Conservation (phyloP, 2,888 invertebrate genomes). For the Sarcophaga caerulescens region DNA sequence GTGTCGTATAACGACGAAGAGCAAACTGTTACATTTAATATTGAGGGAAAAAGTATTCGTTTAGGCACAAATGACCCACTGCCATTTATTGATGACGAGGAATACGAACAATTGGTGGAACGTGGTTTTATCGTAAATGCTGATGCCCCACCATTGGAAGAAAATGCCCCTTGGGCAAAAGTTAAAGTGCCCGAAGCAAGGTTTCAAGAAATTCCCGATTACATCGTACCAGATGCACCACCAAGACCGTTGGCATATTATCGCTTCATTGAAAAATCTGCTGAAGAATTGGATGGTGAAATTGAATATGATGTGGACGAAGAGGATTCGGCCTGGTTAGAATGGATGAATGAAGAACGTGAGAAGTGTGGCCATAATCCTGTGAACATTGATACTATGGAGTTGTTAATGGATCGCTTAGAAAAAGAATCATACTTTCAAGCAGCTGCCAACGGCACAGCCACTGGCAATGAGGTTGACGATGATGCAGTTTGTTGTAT, state of each 20-base stretch:
- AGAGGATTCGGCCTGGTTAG: constrained; percentile 97
- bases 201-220: constrained; percentile 88
- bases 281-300: constrained; percentile 96
- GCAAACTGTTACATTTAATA: constrained; percentile 92
- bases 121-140: constrained; percentile 79
- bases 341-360: constrained; percentile 92
- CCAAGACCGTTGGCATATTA: constrained; percentile 94
- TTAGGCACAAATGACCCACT: constrained; percentile 85
- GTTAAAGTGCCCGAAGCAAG: constrained; percentile 87
- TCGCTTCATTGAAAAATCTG: constrained; percentile 95
- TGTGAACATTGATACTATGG: constrained; percentile 94
- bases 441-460: constrained; percentile 86
- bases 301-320: constrained; percentile 99
- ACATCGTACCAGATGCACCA: constrained; percentile 91
- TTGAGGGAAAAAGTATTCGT: constrained; percentile 89
- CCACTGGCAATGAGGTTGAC: constrained; percentile 91
- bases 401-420: constrained; percentile 97
- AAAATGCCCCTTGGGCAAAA: constrained; percentile 80
- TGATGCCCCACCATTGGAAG: constrained; percentile 77
- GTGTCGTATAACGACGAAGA: constrained; percentile 92
- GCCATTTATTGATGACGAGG: constrained; percentile 87
- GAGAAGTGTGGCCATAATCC: constrained; percentile 86
- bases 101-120: constrained; percentile 81
- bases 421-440: constrained; percentile 99
- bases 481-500: constrained; percentile 99